Percentiles rank a stretch among this genome's conserved stretches.
phyloP scores from a whole-genome alignment of 2,113 vertebrate species.

The Zingel zingel region DNA sequence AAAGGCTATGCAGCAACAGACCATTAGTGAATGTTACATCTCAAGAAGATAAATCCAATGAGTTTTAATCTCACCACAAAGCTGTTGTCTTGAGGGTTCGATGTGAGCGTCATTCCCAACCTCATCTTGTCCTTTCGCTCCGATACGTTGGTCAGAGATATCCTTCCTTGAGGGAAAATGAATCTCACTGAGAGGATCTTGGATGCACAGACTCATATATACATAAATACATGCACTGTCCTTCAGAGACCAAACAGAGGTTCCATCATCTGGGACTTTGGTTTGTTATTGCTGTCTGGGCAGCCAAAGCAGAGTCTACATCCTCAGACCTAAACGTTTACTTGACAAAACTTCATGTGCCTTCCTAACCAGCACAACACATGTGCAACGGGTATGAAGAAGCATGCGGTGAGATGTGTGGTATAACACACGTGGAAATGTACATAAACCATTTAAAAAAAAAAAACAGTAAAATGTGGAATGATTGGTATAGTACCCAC shows the following conservation, averaged over 20 bases:
- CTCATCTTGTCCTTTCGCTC: constrained; percentile 99
- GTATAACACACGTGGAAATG: constrained; percentile 74
- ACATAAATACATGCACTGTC: constrained; percentile 32
- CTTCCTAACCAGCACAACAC: constrained; percentile 47
- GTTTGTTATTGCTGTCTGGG: constrained; percentile 75
- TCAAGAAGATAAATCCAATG: not conserved
- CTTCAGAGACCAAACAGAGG: constrained; percentile 49
- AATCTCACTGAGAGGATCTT: constrained; percentile 49
- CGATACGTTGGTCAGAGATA: constrained; percentile 96
- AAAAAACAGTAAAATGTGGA: constrained; percentile 55
- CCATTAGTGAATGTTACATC: not conserved
- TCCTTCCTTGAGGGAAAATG: constrained; percentile 89
- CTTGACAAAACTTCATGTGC: constrained; percentile 40
- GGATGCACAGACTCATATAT: constrained; percentile 17
- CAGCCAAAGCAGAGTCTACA: constrained; percentile 58
- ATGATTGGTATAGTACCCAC: constrained; percentile 67
- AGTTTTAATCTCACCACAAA: constrained; percentile 90
- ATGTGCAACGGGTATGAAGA: constrained; percentile 61
- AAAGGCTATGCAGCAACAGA: constrained; percentile 3
- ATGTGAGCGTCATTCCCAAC: constrained; percentile 93
- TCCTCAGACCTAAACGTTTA: constrained; percentile 56
- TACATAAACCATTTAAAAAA: constrained; percentile 65
- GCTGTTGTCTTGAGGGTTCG: constrained; percentile 95
- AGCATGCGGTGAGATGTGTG: constrained; percentile 48
- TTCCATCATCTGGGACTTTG: constrained; percentile 57